These are phyloP conservation scores for Phacellophora camtschatica DNA, from an alignment of 30 jellyfish, hydroid and myxozoan genomes.

Conservation along the genomic window DNA sequence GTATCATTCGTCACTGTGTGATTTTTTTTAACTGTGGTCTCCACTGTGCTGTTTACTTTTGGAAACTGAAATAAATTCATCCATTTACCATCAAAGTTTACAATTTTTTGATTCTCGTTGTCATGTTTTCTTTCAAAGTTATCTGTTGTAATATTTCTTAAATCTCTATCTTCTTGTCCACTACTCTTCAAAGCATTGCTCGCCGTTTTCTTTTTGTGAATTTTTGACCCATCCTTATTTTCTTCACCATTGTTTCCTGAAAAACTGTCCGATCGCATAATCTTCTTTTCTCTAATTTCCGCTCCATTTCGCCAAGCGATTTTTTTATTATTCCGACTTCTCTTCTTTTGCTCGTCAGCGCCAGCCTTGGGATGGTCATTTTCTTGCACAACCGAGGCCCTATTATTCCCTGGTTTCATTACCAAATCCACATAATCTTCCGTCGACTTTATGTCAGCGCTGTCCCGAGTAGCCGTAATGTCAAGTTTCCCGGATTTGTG, in stretches of 20 bases:
- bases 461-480: conserved; percentile 44
- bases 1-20: neutral
- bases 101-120: neutral
- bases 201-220: neutral
- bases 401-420: conserved; percentile 55
- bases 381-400: neutral
- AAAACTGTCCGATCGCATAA: too few species aligned
- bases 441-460: conserved; percentile 49
- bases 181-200: neutral
- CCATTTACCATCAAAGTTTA: conserved; percentile 24
- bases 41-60: conserved; percentile 26
- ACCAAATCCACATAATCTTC: conserved; percentile 57
- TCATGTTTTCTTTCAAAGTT: too few species aligned
- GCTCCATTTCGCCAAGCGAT: neutral
- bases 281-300: too few species aligned
- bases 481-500: conserved; percentile 65
- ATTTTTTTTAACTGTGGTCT: neutral
- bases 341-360: neutral
- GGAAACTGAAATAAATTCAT: conserved; percentile 27
- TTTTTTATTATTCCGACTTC: neutral
- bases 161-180: too few species aligned
- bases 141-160: too few species aligned
- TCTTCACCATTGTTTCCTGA: too few species aligned
- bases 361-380: neutral
- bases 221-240: too few species aligned